phyloP scores from a whole-genome alignment of 2,888 invertebrate species.

The Abscondita cerata region DNA sequence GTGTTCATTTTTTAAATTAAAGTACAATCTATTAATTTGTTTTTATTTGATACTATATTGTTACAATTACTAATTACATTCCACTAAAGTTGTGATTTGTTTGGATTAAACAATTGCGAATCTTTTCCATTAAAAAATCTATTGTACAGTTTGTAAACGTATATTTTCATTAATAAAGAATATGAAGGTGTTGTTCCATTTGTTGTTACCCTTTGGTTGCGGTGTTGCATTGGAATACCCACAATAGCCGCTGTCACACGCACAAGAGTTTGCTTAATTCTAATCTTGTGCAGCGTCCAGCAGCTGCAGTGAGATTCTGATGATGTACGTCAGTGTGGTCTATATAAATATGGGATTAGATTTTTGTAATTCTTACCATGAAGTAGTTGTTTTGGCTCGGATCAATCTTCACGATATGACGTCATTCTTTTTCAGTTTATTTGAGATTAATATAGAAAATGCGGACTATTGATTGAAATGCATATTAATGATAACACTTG shows the following conservation, averaged over 20 bases:
- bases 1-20: constrained; percentile 9
- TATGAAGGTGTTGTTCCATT: neutral
- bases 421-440: no score
- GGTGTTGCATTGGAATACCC: constrained; percentile 69
- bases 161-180: constrained; percentile 6
- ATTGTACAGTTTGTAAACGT: constrained; percentile 4
- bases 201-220: neutral
- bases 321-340: no score
- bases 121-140: constrained; percentile 1
- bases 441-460: no score
- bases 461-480: no score
- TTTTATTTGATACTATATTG: neutral
- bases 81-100: constrained; percentile 7
- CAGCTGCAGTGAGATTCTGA: constrained; percentile 88
- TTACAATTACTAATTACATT: constrained; percentile 1
- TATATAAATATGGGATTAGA: no score
- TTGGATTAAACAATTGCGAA: neutral
- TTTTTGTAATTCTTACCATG: no score
- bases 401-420: no score
- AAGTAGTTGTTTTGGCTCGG: no score
- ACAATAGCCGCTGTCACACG: constrained; percentile 99
- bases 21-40: neutral
- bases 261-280: constrained; percentile 88
- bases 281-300: constrained; percentile 99
- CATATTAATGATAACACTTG: no score